Evolutionary conservation across 1,140 invertebrate species (phyloP).

Genomic region (Chrysopa pallens): DNA sequence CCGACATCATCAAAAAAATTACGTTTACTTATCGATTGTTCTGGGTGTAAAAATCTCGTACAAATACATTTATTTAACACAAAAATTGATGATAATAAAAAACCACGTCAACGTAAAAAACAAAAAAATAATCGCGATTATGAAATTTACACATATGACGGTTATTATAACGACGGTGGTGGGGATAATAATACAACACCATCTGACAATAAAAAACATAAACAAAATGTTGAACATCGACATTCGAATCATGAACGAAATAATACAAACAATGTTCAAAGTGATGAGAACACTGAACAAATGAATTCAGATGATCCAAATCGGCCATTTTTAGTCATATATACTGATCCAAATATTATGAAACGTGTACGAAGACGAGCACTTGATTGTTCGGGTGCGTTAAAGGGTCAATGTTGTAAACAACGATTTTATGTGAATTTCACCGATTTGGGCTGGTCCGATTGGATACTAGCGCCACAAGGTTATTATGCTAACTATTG

Average conservation of each 20-base stretch:
- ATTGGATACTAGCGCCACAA: conserved; percentile 83
- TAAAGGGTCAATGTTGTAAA: conserved; percentile 72
- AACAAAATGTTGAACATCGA: not conserved
- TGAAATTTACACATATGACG: not conserved
- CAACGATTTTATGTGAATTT: conserved; percentile 83
- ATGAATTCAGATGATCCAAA: conserved; percentile 30
- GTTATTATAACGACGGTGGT: not conserved
- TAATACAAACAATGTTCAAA: not conserved
- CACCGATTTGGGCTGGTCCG: conserved; percentile 79
- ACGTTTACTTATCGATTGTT: conserved; percentile 38
- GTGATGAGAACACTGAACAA: conserved; percentile 9
- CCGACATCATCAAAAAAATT: not conserved
- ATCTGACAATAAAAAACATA: conserved; percentile 4
- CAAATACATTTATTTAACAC: conserved; percentile 29
- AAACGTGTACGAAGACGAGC: conserved; percentile 57
- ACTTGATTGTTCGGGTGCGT: conserved; percentile 59
- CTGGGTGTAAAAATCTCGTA: conserved; percentile 57
- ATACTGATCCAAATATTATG: conserved; percentile 40
- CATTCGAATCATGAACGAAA: conserved; percentile 9
- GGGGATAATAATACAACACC: not conserved
- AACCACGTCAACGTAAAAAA: not conserved
- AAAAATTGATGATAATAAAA: not conserved
- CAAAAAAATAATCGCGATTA: not conserved
- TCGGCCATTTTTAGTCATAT: conserved; percentile 68
- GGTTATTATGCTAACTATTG: conserved; percentile 91